Base-by-base conservation (phyloP, 2,113 vertebrate genomes). In the Mirounga angustirostris region DNA sequence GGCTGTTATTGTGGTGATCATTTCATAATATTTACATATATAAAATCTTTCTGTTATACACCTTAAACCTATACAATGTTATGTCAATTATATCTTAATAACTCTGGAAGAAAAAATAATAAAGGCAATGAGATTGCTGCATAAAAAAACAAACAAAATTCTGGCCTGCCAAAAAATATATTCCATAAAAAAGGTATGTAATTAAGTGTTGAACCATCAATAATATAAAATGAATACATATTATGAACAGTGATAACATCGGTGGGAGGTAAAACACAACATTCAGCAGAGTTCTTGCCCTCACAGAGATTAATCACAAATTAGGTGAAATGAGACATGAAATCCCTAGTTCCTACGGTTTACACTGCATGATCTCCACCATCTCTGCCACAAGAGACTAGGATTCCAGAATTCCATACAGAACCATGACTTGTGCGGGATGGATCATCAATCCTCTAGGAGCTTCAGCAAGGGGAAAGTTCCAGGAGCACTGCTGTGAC, bases 401-500 rank as follows among this genome's bases (percentile, higher is more conserved):
- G 54, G 40, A 43, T n/a, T 30, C 16, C 26, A 52, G 26, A 50
- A 9, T 78, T 69, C 59, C 12, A 36, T 1, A 19, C 13, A 74
- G 61, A 54, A 36, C 22, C 2, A 50, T 2, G 26, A 67, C 16
- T 46, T 8, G 1, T 4, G 19, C 67, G 65, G 18, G 4, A 56
- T 0, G 11, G 30, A 11, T 33, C 40, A 36, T 54, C 1, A 10
- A 59, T 2, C 46, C 13, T 1, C 21, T 0, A 4, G 14, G 15
- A 30, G n/a, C 36, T 50, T 24, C 15, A 87, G 36, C 54, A 76
- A 79, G 33, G 22, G 12, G 10, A 26, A 73, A 50, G 58, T 33
- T 80, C 11, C 33, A 0, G 28, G 16, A 69, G 30, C 22, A 46
- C 15, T 1, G 9, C 10, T 0, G 0, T 58, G 83, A 26, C 52